Evolutionary conservation across 2,113 vertebrate species (phyloP), one percentile per base, ranked within the genome.

Genomic region (Pundamilia nyererei): DNA sequence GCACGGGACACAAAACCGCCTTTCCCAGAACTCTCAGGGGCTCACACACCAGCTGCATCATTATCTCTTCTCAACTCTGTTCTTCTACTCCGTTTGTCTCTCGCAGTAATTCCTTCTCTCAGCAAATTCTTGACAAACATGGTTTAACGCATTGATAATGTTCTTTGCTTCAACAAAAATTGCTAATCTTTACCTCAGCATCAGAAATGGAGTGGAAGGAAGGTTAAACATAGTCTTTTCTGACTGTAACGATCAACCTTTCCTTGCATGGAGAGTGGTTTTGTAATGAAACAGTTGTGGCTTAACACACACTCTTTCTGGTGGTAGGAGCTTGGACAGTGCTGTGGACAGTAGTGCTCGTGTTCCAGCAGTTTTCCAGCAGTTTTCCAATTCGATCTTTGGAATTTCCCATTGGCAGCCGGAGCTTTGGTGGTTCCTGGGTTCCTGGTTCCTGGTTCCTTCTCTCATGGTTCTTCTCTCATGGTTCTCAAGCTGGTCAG

Each of bases 1-100:
- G 82, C 84, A 84, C 38, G 24, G 68, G 84, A 92, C 86, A 68
- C 81, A 77, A 80, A 86, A 68, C 82, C 14, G 5, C 82, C 88
- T 93, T 91, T 86, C 80, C 91, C 89, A 93, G 47, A 92, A 93
- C 89, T 87, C 91, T 93, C 84, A n/a, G 53, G 82, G 86, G 87
- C 81, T 93, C 85, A 80, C 88, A 89, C 54, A 3, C 79, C 84
- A 90, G 81, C 91, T 92, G 91, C 89, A 92, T 94, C 83, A 88
- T 93, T 90, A 87, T 87, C 80, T 89, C 88, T 86, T 91, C 85
- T 88, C 85, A 80, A 89, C 82, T 90, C 70, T 40, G 84, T 81
- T 92, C 85, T 79, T 89, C 83, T 80, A 42, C 31, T 79, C 42
- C 13, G 72, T 85, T 79, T 15, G 24, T 82, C 75, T 87, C 75